Base-by-base conservation (phyloP, 2,888 invertebrate genomes). In the Andrena haemorrhoa region DNA sequence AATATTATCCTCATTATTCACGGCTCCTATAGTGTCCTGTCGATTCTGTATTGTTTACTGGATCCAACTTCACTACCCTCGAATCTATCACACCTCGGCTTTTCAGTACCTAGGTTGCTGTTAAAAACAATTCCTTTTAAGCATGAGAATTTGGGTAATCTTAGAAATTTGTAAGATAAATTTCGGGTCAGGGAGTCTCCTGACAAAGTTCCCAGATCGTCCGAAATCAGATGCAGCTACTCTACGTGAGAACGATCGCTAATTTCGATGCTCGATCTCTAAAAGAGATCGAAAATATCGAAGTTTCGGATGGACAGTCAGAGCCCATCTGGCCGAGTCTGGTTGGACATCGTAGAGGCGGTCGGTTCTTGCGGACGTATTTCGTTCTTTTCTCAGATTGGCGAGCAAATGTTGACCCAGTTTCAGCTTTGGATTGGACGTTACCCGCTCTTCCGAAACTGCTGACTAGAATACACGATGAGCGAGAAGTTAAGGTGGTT, bases 401-500 rank as follows among this genome's bases (percentile, higher is more conserved):
- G 69, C 74, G 85, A 79, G 84, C 83, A 84, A 88, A 84, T 77
- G 85, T 84, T 87, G 87, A 87, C 86, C 87, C 65, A 88, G 83
- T 88, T 88, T 79, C 81, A 41, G 66, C 69, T 71, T 78, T 74
- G 82, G 81, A 86, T 88, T 78, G 87, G 77, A 86, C 87, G 86
- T 84, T 86, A 86, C 84, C 82, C 87, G 87, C 86, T 87, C 87
- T 82, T 82, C 74, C 82, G 84, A 87, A 87, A 87, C 78, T 87
- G 87, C 87, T 87, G 87, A 87, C 84, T 87, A 53, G 87, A 87
- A 87, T 87, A 87, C 82, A 69, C 85, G 87, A 87, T 87, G 87
- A 87, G 82, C 86, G 82, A 73, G 66, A 87, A 87, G 82, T 86
- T 86, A 77, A 82, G 71, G 68, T 29, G 78, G 70, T 61, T 79